Conservation (phyloP, 2,113 vertebrate genomes). For the Cyanoderma ruficeps region DNA sequence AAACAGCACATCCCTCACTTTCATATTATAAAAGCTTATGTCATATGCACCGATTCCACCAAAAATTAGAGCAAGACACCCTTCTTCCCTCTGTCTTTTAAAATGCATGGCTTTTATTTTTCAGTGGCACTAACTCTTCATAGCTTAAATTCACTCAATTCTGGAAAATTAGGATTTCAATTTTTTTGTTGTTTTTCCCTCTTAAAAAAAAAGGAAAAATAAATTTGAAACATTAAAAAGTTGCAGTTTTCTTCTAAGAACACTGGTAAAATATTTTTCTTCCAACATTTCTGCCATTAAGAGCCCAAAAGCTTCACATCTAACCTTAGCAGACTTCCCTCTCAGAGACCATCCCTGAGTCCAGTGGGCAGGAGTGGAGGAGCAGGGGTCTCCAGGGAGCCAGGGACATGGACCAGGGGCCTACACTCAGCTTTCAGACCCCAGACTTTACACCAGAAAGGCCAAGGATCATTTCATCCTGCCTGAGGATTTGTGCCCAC, state of each 20-base stretch:
- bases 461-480: slow-evolving; percentile 8
- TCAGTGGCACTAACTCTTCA: not conserved
- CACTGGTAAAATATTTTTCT: not conserved
- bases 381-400: not conserved
- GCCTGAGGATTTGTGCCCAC: not conserved
- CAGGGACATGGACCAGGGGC: not conserved
- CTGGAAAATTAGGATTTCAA: not conserved
- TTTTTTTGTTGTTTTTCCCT: not conserved
- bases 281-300: not conserved
- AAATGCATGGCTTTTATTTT: not conserved
- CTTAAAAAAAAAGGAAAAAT: not conserved
- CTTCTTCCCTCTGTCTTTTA: not conserved
- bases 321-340: not conserved
- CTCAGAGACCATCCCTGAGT: not conserved
- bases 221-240: not conserved
- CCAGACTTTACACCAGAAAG: not conserved
- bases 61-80: not conserved
- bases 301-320: not conserved
- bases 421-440: not conserved
- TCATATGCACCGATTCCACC: not conserved
- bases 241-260: not conserved
- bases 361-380: not conserved
- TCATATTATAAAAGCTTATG: not conserved
- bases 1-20: not conserved
- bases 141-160: not conserved